Evolutionary conservation across 2,797 vertebrate species (phyloP), one percentile per base, ranked within the genome.

Genomic region (Danio jaintianensis): DNA sequence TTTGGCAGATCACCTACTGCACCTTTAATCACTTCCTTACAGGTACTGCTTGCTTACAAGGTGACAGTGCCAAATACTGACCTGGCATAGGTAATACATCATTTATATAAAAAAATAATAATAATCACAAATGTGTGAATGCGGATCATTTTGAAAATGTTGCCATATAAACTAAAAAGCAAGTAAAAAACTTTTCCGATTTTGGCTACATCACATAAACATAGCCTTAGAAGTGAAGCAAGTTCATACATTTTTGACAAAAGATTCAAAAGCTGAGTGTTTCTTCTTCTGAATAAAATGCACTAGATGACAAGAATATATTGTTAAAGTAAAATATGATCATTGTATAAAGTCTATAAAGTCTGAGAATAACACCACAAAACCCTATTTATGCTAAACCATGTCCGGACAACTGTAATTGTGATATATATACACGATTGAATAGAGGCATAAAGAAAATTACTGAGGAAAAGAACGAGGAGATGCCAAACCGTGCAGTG

Each of bases 401-500:
- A 73, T 2, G 47, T n/a, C 70, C 50, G 22, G 71, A 72, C 56
- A 47, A 70, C 47, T 50, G 13, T 66, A 75, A 64, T 20, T 58
- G 43, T 42, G 5, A 61, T 59, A 83, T 56, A 29, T 29, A 29
- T 3, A n/a, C n/a, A n/a, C n/a, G 29, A 29, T 29, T 29, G 29
- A 29, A 29, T 29, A 29, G 29, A 29, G 29, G 29, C 29, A 29
- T 29, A 29, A 29, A 29, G 29, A 29, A 29, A 29, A 1, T 29
- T 10, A 52, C 9, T 1, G 86, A 84, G 87, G 89, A 88, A 90
- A 88, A 89, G 86, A 89, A 85, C 86, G 22, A 76, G 77, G 47
- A 15, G 58, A 81, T 50, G 89, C 58, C 63, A 40, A 88, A 72
- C 89, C 88, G 86, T 85, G 86, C 87, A 88, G 89, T 90, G 84